Conservation (phyloP, 2,797 vertebrate genomes). For the Echiichthys vipera region DNA sequence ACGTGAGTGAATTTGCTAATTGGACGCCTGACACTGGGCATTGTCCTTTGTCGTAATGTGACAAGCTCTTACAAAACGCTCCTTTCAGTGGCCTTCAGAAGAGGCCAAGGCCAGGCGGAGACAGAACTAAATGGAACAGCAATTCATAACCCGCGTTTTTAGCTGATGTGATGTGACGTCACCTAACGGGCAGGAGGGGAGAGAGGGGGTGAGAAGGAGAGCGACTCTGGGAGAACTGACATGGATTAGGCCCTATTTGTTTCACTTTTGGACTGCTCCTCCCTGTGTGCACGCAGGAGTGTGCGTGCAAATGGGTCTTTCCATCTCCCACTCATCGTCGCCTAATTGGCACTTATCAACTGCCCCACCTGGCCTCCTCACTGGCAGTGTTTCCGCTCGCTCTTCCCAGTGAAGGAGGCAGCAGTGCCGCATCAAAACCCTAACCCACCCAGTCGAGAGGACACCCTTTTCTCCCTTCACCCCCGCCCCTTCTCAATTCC, state of each 20-base stretch:
- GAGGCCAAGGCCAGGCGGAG: constrained; percentile 31
- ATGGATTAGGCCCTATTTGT: constrained; percentile 70
- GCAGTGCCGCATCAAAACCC: constrained; percentile 73
- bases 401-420: constrained; percentile 70
- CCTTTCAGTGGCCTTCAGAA: constrained; percentile 49
- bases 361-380: constrained; percentile 71
- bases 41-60: constrained; percentile 60
- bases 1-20: constrained; percentile 57
- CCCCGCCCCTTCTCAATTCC: neutral
- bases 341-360: constrained; percentile 82
- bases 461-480: constrained; percentile 48
- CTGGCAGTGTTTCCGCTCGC: constrained; percentile 60
- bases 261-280: constrained; percentile 58
- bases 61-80: constrained; percentile 55
- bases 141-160: constrained; percentile 46
- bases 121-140: constrained; percentile 24
- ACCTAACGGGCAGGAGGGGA: constrained; percentile 40
- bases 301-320: constrained; percentile 62
- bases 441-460: constrained; percentile 74
- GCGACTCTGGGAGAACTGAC: constrained; percentile 33
- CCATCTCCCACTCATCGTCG: constrained; percentile 65
- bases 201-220: constrained; percentile 37
- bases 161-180: constrained; percentile 37
- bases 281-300: constrained; percentile 32
- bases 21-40: constrained; percentile 52